Evolutionary conservation across 2,797 vertebrate genomes (phyloP), one percentile per base, ranked within the genome.

Genomic region (Alauda arvensis): DNA sequence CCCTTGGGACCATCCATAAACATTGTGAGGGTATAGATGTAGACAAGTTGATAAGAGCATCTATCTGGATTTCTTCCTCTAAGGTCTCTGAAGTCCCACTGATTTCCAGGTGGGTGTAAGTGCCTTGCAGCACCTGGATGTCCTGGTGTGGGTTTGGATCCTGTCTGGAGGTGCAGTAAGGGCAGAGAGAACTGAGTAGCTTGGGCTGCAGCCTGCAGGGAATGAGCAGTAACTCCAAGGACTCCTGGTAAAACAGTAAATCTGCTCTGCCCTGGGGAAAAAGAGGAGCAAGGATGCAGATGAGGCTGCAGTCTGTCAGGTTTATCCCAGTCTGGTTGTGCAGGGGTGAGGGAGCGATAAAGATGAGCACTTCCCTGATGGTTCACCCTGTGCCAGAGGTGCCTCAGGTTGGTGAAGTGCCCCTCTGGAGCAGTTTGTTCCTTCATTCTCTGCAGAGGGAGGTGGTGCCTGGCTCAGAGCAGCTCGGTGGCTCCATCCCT

Each of bases 221-320:
- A 45, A 55, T 1, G 25, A 77, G 55, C 59, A 49, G 4, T 37
- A 61, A 25, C 17, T 86, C 15, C 20, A 24, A 14, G 33, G 20
- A 37, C n/a, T 63, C 39, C 39, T 62, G n/a, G 23, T 53, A 12
- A 31, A 81, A 24, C 1, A 2, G 8, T 28, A 45, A 42, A 68
- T 49, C 24, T 29, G 5, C 21, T 53, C n/a, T 66, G 14, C 49
- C 25, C 61, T 48, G 42, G 53, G 43, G n/a, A 19, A 28, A 26
- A 19, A 12, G 53, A 57, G 43, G 48, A 51, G 0, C n/a, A 14
- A 43, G 14, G 29, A 12, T 34, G 24, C 39, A 62, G 61, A 29
- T 37, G 29, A 31, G 23, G 57, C 24, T 1, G 0, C 8, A 28
- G 14, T 9, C 25, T 49, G 17, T 17, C 43, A 26, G 6, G 31